A percentile compares a stretch with the other conserved stretches of the same genome.
Conservation (phyloP, 2,797 vertebrate genomes). For the Squalus acanthias region DNA sequence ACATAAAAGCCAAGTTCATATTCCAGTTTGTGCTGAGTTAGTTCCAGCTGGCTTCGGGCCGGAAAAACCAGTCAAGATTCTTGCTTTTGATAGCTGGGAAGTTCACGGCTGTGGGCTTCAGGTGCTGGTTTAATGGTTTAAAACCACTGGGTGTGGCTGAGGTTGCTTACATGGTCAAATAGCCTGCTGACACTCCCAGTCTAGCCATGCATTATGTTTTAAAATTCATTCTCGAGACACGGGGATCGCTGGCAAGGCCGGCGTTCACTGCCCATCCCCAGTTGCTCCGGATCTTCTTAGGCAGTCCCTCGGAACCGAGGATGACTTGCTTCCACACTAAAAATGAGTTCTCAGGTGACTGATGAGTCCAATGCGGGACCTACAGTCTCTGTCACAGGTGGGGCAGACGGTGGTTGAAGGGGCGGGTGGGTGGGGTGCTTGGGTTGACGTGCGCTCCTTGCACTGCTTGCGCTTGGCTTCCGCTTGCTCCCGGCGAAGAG, state of each 20-base stretch:
- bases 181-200: neutral
- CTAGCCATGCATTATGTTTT: neutral
- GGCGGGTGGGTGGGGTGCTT: no score
- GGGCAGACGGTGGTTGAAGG: no score
- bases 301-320: no score
- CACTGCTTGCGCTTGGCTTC: no score
- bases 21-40: neutral
- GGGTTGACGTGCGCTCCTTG: no score
- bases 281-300: neutral
- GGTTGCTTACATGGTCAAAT: neutral
- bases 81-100: neutral
- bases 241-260: neutral
- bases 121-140: neutral
- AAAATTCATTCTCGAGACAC: neutral
- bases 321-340: no score
- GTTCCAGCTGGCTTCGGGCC: neutral
- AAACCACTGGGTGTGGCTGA: neutral
- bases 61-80: neutral
- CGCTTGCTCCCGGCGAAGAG: no score
- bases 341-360: no score
- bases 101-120: neutral
- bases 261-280: neutral
- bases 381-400: no score
- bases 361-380: no score
- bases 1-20: neutral